Percentiles rank a stretch among this genome's conserved stretches.
These are phyloP conservation scores for Ptychochromis oligacanthus DNA, from an alignment of 2,113 vertebrate species.

Conservation along the genomic window DNA sequence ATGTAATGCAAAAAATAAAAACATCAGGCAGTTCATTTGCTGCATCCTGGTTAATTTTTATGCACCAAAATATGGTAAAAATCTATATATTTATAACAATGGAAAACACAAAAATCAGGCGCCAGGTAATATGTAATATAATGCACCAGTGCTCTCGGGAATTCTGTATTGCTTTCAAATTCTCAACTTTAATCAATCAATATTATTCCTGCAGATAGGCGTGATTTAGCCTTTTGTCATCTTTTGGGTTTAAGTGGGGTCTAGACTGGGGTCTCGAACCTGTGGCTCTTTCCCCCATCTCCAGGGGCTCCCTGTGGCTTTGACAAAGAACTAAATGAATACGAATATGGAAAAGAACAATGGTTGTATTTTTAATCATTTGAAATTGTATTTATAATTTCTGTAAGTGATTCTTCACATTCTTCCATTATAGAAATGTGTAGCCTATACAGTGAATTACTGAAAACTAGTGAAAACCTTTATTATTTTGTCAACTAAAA, in stretches of 20 bases:
- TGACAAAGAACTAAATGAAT: not conserved
- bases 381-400: not conserved
- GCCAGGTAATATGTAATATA: not conserved
- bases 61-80: not conserved
- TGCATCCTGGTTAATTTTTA: no score
- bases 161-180: not conserved
- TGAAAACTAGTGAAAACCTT: no score
- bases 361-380: not conserved
- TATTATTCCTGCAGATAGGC: not conserved
- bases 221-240: not conserved
- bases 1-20: not conserved
- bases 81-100: not conserved
- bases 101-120: not conserved
- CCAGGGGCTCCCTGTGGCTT: not conserved
- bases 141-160: not conserved
- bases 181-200: not conserved
- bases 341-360: not conserved
- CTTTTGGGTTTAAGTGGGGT: not conserved
- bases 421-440: not conserved
- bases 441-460: no score
- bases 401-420: not conserved
- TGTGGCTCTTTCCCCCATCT: not conserved
- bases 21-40: no score
- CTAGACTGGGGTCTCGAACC: not conserved
- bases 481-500: no score